Evolutionary conservation across 2,888 invertebrate genomes (phyloP).

Genomic region (Zygothrica quintamaculata): DNA sequence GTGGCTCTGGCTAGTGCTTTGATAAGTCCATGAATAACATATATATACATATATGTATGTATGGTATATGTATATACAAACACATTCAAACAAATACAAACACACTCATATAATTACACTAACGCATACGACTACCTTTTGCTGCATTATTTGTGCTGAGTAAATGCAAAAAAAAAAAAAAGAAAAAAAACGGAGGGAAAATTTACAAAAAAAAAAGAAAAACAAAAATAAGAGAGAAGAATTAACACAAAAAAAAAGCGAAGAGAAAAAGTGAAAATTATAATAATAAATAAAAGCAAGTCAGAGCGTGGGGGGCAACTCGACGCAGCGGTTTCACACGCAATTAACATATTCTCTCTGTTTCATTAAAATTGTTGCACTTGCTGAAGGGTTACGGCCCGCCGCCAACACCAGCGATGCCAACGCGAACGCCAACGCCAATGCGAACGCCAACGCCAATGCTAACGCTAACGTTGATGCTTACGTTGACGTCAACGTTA

Average conservation of each 20-base stretch:
- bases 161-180: slow-evolving; percentile 26
- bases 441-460: no score
- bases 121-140: slow-evolving; percentile 19
- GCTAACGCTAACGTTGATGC: no score
- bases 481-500: background rate
- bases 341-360: slow-evolving; percentile 78
- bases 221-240: background rate
- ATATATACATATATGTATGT: background rate
- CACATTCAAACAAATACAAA: slow-evolving; percentile 1
- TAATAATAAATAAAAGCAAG: slow-evolving; percentile 71
- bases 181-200: slow-evolving; percentile 4
- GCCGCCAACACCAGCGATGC: background rate
- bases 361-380: slow-evolving; percentile 75
- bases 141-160: slow-evolving; percentile 43
- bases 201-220: background rate
- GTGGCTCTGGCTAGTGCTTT: slow-evolving; percentile 8
- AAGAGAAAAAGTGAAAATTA: slow-evolving; percentile 47
- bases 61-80: background rate
- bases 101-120: slow-evolving; percentile 17
- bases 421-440: no score
- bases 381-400: slow-evolving; percentile 37
- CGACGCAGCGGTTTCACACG: slow-evolving; percentile 75
- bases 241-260: background rate
- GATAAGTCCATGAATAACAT: slow-evolving; percentile 21
- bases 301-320: slow-evolving; percentile 63